phyloP scores from a whole-genome alignment of 2,888 invertebrate species.

The Chalcis sispes region DNA sequence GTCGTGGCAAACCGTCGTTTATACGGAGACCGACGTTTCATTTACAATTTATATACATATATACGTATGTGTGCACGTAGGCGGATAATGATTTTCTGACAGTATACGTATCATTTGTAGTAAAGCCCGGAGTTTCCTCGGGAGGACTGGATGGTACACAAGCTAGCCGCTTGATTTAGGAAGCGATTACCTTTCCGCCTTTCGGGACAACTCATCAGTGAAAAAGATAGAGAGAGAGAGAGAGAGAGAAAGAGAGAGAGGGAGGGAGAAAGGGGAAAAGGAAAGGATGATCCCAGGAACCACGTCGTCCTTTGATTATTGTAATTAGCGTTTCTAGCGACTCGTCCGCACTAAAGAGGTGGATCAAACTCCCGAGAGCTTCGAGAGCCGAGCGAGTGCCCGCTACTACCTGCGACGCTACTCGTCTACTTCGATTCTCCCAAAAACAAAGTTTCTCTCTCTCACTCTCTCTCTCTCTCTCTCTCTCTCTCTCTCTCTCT shows the following conservation, averaged over 20 bases:
- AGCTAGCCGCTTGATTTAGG: slow-evolving; percentile 60
- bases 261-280: too few species aligned
- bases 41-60: not conserved
- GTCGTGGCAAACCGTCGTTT: not conserved
- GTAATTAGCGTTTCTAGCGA: slow-evolving; percentile 71
- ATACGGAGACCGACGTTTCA: too few species aligned
- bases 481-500: too few species aligned
- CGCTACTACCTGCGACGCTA: slow-evolving; percentile 37
- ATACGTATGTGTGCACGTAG: slow-evolving; percentile 21
- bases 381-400: not conserved
- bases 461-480: too few species aligned
- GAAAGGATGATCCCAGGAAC: slow-evolving; percentile 67
- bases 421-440: not conserved
- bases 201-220: slow-evolving; percentile 67
- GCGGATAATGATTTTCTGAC: slow-evolving; percentile 47
- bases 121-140: slow-evolving; percentile 36
- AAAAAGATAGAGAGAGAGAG: not conserved
- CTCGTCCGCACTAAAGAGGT: slow-evolving; percentile 49
- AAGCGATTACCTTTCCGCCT: slow-evolving; percentile 69
- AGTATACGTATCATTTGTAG: slow-evolving; percentile 49
- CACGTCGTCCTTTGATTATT: slow-evolving; percentile 70
- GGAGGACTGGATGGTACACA: not conserved
- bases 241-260: slow-evolving; percentile 46
- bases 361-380: slow-evolving; percentile 15
- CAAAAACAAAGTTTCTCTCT: slow-evolving; percentile 36